Evolutionary conservation across 92 coral and sea anemone species (phyloP).

Genomic region (Parazoanthus atlanticus): DNA sequence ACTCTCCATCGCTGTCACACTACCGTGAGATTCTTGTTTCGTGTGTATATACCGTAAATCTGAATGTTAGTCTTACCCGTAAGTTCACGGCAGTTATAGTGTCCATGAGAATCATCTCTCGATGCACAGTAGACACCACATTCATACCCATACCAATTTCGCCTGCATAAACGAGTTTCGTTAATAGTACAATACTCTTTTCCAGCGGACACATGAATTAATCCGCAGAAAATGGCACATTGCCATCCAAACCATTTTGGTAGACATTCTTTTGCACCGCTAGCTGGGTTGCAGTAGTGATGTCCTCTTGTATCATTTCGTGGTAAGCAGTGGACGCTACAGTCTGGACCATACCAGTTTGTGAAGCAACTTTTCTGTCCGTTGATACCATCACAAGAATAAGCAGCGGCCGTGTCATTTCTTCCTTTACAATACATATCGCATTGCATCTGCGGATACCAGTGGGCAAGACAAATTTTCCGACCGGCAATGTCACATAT

Average conservation of each 20-base stretch:
- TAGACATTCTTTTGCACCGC: slow-evolving; percentile 71
- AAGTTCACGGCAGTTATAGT: slow-evolving; percentile 32
- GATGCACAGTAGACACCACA: slow-evolving; percentile 46
- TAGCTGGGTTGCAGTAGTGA: slow-evolving; percentile 55
- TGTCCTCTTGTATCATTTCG: slow-evolving; percentile 58
- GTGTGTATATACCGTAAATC: neutral
- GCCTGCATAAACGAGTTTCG: slow-evolving; percentile 46
- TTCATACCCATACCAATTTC: slow-evolving; percentile 51
- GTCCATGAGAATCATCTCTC: slow-evolving; percentile 31
- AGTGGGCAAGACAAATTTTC: slow-evolving; percentile 48
- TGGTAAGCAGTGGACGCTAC: slow-evolving; percentile 48
- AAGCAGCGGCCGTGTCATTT: slow-evolving; percentile 58
- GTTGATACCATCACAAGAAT: slow-evolving; percentile 51
- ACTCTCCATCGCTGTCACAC: neutral
- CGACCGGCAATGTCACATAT: slow-evolving; percentile 43
- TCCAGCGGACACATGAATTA: slow-evolving; percentile 48
- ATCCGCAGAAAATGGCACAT: slow-evolving; percentile 62
- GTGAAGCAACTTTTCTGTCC: slow-evolving; percentile 59
- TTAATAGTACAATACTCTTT: slow-evolving; percentile 57
- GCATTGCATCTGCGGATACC: slow-evolving; percentile 50
- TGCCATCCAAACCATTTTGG: slow-evolving; percentile 78
- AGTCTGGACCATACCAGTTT: slow-evolving; percentile 82
- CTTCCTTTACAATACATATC: slow-evolving; percentile 45
- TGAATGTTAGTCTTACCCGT: neutral
- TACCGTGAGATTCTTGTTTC: neutral